Evolutionary conservation across 2,113 vertebrate species (phyloP).

Genomic region (Hiodon alosoides): DNA sequence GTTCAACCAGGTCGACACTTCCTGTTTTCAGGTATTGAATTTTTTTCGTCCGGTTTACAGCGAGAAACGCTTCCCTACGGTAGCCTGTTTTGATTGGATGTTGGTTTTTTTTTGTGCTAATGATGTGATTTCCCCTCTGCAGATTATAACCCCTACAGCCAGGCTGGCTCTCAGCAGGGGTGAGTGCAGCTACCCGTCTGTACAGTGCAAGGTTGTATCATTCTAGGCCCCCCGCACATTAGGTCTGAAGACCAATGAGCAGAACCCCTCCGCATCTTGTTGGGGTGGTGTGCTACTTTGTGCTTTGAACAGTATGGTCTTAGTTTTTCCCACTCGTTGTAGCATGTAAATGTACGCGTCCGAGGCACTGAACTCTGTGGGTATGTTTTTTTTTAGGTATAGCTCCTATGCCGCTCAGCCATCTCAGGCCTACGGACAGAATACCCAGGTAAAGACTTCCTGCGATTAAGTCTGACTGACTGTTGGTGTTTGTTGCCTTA

Average conservation of each 20-base stretch:
- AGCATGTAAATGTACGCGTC: not conserved
- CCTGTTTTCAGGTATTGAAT: no score
- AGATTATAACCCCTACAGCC: conserved; percentile 21
- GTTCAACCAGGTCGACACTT: no score
- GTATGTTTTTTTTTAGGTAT: conserved; percentile 10
- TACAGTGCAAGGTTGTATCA: no score
- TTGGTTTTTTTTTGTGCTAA: not conserved
- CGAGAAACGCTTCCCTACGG: not conserved
- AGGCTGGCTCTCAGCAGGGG: conserved; percentile 20
- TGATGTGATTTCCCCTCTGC: not conserved
- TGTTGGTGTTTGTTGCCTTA: no score
- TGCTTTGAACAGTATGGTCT: not conserved
- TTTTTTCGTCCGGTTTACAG: not conserved
- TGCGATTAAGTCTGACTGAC: no score
- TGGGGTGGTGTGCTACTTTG: not conserved
- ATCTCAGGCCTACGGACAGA: conserved; percentile 19
- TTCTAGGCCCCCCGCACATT: no score
- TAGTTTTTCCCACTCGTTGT: not conserved
- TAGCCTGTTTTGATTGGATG: not conserved
- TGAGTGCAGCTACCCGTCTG: conserved; percentile 4
- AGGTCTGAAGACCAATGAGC: not conserved
- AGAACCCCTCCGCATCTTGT: not conserved
- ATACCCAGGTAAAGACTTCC: not conserved
- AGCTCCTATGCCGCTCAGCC: conserved; percentile 17
- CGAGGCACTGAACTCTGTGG: not conserved